Conservation (phyloP, 2,113 vertebrate species). For the Plecturocebus donacophilus region DNA sequence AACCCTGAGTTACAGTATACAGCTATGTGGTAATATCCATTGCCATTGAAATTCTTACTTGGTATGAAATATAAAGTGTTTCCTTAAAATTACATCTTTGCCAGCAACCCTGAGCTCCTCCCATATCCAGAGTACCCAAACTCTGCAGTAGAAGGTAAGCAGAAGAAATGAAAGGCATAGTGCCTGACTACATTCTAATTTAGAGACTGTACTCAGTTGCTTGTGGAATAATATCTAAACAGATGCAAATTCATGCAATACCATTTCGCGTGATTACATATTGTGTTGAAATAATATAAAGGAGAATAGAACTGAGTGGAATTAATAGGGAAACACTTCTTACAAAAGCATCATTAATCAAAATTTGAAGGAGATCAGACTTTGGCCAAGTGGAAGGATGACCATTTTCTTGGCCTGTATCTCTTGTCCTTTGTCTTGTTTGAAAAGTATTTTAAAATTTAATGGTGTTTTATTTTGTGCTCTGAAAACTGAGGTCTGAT, state of each 20-base stretch:
- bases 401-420: slow-evolving; percentile 58
- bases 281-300: slow-evolving; percentile 2
- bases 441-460: slow-evolving; percentile 60
- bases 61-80: slow-evolving; percentile 73
- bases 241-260: slow-evolving; percentile 52
- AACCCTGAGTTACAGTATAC: slow-evolving; percentile 62
- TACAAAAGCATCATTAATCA: slow-evolving; percentile 45
- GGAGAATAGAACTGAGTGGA: slow-evolving; percentile 24
- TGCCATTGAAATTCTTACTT: slow-evolving; percentile 68
- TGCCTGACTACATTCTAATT: slow-evolving; percentile 44
- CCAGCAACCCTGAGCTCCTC: slow-evolving; percentile 61
- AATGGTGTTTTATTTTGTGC: slow-evolving; percentile 50
- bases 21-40: slow-evolving; percentile 51
- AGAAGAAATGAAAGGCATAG: slow-evolving; percentile 31
- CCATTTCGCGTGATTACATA: slow-evolving; percentile 26
- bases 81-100: slow-evolving; percentile 71
- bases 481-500: slow-evolving; percentile 56
- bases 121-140: slow-evolving; percentile 45
- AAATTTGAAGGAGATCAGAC: slow-evolving; percentile 47
- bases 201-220: slow-evolving; percentile 41
- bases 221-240: slow-evolving; percentile 57
- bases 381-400: slow-evolving; percentile 49
- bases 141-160: not conserved
- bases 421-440: slow-evolving; percentile 59
- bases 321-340: not conserved